Evolutionary conservation across 2,797 vertebrate species (phyloP).

Genomic region (Merluccius polli): DNA sequence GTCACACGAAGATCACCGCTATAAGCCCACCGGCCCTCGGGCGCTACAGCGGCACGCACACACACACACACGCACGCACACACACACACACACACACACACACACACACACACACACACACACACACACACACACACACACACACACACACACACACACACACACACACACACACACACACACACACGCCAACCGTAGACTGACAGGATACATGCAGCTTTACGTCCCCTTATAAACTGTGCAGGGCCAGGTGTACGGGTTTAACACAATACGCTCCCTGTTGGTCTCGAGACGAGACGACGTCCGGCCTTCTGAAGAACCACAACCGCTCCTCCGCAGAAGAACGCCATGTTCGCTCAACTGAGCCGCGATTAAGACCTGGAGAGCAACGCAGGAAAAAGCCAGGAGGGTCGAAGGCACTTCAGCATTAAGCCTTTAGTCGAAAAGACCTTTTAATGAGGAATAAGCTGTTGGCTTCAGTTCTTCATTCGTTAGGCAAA

Average conservation of each 20-base stretch:
- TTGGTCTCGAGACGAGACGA: not conserved
- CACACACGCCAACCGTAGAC: conserved; percentile 32
- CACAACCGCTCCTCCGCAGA: conserved; percentile 23
- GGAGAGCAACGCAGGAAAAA: conserved; percentile 12
- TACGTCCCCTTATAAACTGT: conserved; percentile 56
- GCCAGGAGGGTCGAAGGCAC: conserved; percentile 14
- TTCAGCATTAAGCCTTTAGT: conserved; percentile 19
- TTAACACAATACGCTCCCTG: conserved; percentile 45
- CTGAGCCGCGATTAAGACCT: conserved; percentile 19
- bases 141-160: too few species aligned
- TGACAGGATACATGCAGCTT: conserved; percentile 53
- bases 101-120: too few species aligned
- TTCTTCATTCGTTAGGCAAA: conserved; percentile 8
- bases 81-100: too few species aligned
- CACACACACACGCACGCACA: too few species aligned
- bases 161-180: not conserved
- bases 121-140: too few species aligned
- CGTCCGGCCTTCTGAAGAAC: conserved; percentile 30
- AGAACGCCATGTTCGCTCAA: conserved; percentile 24
- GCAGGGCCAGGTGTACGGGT: conserved; percentile 58
- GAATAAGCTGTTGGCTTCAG: conserved; percentile 19
- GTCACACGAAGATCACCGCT: conserved; percentile 37
- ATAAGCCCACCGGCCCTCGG: conserved; percentile 30
- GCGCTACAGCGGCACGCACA: conserved; percentile 26
- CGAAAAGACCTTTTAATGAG: conserved; percentile 10